Base-by-base conservation (phyloP, 2,113 vertebrate species). In the Plotosus lineatus region DNA sequence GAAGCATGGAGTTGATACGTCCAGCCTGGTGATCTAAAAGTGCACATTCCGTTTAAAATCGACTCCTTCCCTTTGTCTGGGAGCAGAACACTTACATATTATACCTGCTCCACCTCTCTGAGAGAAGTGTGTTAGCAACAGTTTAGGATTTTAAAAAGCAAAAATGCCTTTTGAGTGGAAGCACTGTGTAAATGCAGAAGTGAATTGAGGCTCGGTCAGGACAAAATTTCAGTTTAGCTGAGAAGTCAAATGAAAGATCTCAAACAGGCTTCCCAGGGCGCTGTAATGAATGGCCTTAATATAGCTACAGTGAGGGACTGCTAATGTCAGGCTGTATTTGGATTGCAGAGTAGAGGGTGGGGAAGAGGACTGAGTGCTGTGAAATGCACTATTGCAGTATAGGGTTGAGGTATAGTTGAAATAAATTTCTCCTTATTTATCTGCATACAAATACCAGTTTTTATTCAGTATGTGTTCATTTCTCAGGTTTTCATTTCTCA, bases 251-350 rank as follows among this genome's bases (percentile, higher is more conserved):
- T 42, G 65, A 69, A 60, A 60, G n/a, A 48, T 31, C 38, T 55
- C 42, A 23, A 42, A 51, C 40, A 12, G 31, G 51, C 36, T 71
- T 79, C 38, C 51, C 40, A 58, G 78, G 40, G 51, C 26, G 1
- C 33, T 23, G 78, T 36, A 55, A 71, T 79, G 78, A 58, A 79
- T 58, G 78, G 48, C 26, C 78, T 71, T 53, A 79, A 56, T 69
- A 40, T 69, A 79, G 65, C 77, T 71, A 26, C 65, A 55, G 36
- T 12, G 38, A 68, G 36, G 36, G 4, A 31, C 50, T 46, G 65
- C 65, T 68, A 36, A 53, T 17, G 40, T 58, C 66, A 71, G 66
- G 40, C 51, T 80, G 31, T 71, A 58, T 80, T 80, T 74, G 79
- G 56, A 74, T 63, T 26, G 69, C 69, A 50, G 79, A 17, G 21